phyloP scores from a whole-genome alignment of 1,140 invertebrate genomes.

The Octopus sinensis region DNA sequence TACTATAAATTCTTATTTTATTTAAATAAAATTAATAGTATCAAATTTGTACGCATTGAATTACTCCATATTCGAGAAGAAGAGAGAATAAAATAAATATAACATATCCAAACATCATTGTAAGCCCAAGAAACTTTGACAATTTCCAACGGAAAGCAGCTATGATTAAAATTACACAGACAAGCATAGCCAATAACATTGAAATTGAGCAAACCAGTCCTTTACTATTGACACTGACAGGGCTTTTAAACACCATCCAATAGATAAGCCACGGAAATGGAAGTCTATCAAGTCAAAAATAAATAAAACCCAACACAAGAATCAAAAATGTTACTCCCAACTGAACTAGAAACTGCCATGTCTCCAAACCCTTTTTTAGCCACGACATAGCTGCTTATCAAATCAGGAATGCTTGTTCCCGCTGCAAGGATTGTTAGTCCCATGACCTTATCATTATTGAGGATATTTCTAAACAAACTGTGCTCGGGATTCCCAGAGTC shows the following conservation, averaged over 20 bases:
- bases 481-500: constrained; percentile 55
- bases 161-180: no score
- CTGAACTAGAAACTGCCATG: no score
- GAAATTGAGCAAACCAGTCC: constrained; percentile 97
- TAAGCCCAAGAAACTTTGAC: no score
- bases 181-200: constrained; percentile 89
- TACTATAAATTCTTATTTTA: no score
- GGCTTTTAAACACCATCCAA: constrained; percentile 69
- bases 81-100: no score
- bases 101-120: no score
- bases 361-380: no score
- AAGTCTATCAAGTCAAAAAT: constrained; percentile 68
- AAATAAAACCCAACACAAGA: constrained; percentile 50
- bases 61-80: no score
- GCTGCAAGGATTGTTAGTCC: constrained; percentile 60
- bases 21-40: no score
- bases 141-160: no score
- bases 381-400: constrained; percentile 60
- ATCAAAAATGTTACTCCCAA: constrained; percentile 58
- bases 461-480: constrained; percentile 33
- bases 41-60: no score
- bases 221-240: constrained; percentile 84
- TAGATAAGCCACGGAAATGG: constrained; percentile 94
- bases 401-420: constrained; percentile 60
- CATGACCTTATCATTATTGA: constrained; percentile 58